Evolutionary conservation across 2,797 vertebrate species (phyloP).

Genomic region (Schizothorax lantsangensis): DNA sequence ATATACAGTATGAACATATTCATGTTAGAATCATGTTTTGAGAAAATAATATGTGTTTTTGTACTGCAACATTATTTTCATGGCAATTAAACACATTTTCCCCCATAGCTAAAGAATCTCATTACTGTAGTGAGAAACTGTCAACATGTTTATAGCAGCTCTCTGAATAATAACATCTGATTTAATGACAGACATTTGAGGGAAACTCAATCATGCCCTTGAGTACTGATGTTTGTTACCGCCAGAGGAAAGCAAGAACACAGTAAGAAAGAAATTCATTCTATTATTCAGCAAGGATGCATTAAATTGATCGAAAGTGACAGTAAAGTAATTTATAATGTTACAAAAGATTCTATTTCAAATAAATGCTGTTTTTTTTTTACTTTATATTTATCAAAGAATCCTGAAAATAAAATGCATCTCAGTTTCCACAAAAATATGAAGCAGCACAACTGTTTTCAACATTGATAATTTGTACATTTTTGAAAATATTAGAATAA

Average conservation of each 20-base stretch:
- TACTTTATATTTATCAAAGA: background rate
- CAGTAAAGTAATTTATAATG: background rate
- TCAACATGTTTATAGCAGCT: background rate
- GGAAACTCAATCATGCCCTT: background rate
- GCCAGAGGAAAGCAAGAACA: background rate
- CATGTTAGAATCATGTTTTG: background rate
- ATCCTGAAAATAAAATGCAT: background rate
- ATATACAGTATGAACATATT: background rate
- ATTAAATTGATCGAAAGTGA: background rate
- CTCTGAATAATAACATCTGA: constrained; percentile 1
- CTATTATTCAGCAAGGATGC: background rate
- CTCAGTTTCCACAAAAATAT: background rate
- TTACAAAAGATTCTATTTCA: background rate
- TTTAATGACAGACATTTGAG: constrained; percentile 5
- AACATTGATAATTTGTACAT: background rate
- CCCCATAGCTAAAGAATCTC: background rate
- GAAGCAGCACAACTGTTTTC: background rate
- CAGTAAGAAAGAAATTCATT: background rate
- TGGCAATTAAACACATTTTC: constrained; percentile 3
- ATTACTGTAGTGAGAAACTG: background rate
- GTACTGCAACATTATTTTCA: background rate
- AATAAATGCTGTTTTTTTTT: background rate
- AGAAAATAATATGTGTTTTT: background rate
- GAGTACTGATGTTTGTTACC: background rate
- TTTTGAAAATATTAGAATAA: background rate